A percentile compares a stretch with the other conserved stretches of the same genome.
These are phyloP conservation scores for Acanthacorydalis orientalis DNA, from an alignment of 2,888 invertebrate species.

Conservation along the genomic window DNA sequence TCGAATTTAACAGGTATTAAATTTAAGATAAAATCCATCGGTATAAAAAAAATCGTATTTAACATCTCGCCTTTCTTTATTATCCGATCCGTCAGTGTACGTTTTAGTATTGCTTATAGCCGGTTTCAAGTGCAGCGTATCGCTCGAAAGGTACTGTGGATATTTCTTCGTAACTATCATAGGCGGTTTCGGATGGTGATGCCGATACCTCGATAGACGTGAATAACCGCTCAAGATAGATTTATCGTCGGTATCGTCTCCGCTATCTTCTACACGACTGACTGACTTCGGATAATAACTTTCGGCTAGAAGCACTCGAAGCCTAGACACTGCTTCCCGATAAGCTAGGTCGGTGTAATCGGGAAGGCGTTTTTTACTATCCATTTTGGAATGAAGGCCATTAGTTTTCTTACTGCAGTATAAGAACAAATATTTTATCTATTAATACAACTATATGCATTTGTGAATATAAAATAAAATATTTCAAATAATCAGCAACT, in stretches of 20 bases:
- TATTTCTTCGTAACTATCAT: not conserved
- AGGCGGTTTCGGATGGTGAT: not conserved
- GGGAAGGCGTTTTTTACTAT: conserved; percentile 40
- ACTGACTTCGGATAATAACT: conserved; percentile 41
- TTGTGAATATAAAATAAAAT: too few relatives aligned
- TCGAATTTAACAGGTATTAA: not conserved
- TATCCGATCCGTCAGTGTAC: not conserved
- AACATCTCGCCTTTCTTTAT: not conserved
- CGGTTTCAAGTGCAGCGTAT: not conserved
- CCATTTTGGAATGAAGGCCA: conserved; percentile 25
- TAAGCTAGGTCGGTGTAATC: conserved; percentile 75
- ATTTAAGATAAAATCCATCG: not conserved
- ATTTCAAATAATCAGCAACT: too few relatives aligned
- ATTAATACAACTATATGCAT: too few relatives aligned
- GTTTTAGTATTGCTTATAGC: not conserved
- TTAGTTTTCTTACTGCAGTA: conserved; percentile 18
- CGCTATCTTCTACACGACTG: conserved; percentile 29
- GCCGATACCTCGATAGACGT: not conserved
- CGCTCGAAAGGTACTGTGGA: not conserved
- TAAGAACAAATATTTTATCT: conserved; percentile 5
- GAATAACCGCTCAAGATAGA: conserved; percentile 22
- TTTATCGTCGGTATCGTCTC: conserved; percentile 40
- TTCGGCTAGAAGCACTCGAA: conserved; percentile 60
- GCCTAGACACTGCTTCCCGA: conserved; percentile 64
- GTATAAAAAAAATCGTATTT: not conserved